Percentiles rank a stretch among this genome's conserved stretches.
Conservation (phyloP, 2,888 invertebrate genomes). For the Brenthis daphne region DNA sequence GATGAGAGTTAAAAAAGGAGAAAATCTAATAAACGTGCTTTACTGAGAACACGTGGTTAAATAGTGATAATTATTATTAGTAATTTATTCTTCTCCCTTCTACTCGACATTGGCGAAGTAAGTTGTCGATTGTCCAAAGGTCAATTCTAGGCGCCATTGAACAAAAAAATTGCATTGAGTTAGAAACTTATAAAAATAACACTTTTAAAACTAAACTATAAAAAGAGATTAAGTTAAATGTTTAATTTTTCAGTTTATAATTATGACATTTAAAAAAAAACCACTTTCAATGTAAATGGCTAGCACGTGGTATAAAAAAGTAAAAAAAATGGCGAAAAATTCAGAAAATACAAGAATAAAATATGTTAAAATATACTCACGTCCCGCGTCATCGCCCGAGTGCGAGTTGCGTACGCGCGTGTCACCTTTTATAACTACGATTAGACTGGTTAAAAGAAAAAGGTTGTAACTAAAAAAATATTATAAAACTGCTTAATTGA, state of each 20-base stretch:
- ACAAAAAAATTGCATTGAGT: too few relatives aligned
- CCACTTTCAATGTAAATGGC: neutral
- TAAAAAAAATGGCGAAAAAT: constrained; percentile 39
- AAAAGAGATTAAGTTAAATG: neutral
- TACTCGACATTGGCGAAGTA: too few relatives aligned
- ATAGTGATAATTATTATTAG: too few relatives aligned
- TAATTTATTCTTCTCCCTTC: too few relatives aligned
- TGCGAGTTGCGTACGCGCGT: constrained; percentile 49
- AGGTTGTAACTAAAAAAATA: constrained; percentile 29
- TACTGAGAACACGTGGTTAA: too few relatives aligned
- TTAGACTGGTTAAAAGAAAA: constrained; percentile 23
- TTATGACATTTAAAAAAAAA: neutral
- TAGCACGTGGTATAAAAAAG: constrained; percentile 15
- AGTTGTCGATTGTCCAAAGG: too few relatives aligned
- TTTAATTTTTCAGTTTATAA: neutral
- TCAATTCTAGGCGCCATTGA: too few relatives aligned
- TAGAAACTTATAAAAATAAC: too few relatives aligned
- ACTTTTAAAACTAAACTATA: too few relatives aligned
- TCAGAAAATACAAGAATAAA: constrained; percentile 24
- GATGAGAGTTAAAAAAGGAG: too few relatives aligned
- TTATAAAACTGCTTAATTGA: neutral
- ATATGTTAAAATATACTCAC: constrained; percentile 51
- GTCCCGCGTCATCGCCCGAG: constrained; percentile 57
- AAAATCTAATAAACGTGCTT: too few relatives aligned
- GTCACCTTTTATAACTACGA: constrained; percentile 51